These are phyloP conservation scores for Morpho achilles DNA, from an alignment of 2,888 invertebrate genomes.

Conservation along the genomic window DNA sequence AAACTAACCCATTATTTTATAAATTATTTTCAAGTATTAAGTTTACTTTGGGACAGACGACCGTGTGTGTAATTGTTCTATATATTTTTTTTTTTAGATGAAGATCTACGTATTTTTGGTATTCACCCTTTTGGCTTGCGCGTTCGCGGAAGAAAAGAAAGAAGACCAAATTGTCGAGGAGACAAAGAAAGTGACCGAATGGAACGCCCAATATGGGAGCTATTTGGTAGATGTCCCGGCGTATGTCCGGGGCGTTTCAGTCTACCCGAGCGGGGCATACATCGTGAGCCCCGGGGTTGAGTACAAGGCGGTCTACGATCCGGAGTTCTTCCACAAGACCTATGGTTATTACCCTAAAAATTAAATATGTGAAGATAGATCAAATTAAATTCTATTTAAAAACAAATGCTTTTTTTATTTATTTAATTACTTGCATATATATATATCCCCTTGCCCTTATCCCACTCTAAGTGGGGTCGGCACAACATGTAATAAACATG, in stretches of 20 bases:
- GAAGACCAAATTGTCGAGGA: not conserved
- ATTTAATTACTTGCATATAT: no score
- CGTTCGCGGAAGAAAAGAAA: not conserved
- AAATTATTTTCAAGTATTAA: no score
- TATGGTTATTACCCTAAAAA: slow-evolving; percentile 1
- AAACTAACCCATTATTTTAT: no score
- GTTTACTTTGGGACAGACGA: no score
- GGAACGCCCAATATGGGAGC: not conserved
- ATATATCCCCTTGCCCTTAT: no score
- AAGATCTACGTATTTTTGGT: slow-evolving; percentile 1
- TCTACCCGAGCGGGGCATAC: no score
- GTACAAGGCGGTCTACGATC: not conserved
- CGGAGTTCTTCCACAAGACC: not conserved
- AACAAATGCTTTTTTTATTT: no score
- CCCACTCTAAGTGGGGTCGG: no score
- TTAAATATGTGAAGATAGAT: not conserved
- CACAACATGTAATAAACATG: no score
- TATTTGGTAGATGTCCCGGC: not conserved
- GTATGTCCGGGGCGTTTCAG: not conserved
- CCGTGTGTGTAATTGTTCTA: not conserved
- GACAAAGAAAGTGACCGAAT: not conserved
- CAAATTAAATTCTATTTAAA: not conserved
- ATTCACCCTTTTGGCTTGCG: slow-evolving; percentile 1
- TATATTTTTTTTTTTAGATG: slow-evolving; percentile 5
- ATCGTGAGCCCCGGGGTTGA: not conserved